phyloP scores from a whole-genome alignment of 1,140 invertebrate genomes.

The Cydia pomonella region DNA sequence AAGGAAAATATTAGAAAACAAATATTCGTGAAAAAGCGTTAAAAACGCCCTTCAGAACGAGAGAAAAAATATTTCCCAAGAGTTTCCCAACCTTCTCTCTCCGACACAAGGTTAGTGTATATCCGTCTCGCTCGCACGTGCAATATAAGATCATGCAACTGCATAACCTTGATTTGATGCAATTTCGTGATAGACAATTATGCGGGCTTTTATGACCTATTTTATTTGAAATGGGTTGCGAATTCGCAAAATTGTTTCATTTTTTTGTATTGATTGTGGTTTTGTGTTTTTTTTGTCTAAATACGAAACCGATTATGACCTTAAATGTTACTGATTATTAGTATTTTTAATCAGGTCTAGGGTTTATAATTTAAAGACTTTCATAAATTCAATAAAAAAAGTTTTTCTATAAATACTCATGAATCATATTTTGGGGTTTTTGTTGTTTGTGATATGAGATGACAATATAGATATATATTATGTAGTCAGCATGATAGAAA shows the following conservation, averaged over 20 bases:
- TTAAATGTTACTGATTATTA: too few species aligned
- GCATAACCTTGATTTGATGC: constrained; percentile 75
- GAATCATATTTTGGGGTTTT: too few species aligned
- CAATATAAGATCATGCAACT: constrained; percentile 76
- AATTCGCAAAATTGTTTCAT: background rate
- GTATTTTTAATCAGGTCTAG: too few species aligned
- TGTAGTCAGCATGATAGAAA: too few species aligned
- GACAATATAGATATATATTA: too few species aligned
- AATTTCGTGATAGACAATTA: constrained; percentile 79
- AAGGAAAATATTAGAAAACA: constrained; percentile 58
- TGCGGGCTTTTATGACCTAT: constrained; percentile 65
- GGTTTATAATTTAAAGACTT: too few species aligned
- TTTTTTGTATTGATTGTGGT: background rate
- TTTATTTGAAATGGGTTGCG: constrained; percentile 15
- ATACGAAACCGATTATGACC: too few species aligned
- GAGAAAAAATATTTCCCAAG: constrained; percentile 79
- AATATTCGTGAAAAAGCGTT: constrained; percentile 67
- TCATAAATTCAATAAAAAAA: too few species aligned
- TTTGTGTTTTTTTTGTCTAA: background rate
- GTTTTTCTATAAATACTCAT: too few species aligned
- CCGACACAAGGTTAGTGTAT: constrained; percentile 63
- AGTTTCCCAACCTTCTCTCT: constrained; percentile 75
- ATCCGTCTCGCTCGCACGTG: constrained; percentile 69
- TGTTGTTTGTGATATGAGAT: too few species aligned
- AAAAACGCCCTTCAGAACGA: constrained; percentile 76